Conservation (phyloP, 2,113 vertebrate genomes). For the Lasiurus borealis region DNA sequence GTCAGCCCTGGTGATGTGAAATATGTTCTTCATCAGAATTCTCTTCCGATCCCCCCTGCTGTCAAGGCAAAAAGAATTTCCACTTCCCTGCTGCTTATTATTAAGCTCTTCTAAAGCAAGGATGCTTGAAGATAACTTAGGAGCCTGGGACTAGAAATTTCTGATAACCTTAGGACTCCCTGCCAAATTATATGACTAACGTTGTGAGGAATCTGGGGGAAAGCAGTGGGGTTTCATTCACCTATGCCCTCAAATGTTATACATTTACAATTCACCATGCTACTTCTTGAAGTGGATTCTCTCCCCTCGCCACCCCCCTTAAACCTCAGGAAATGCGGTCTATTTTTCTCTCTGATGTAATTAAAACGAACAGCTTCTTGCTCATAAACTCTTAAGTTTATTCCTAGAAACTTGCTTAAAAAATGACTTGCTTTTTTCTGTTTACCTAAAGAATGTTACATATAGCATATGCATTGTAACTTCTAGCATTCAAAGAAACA, state of each 20-base stretch:
- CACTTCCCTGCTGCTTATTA: constrained; percentile 77
- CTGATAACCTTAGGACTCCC: constrained; percentile 84
- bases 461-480: not conserved
- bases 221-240: constrained; percentile 80
- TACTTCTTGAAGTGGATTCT: constrained; percentile 78
- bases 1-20: constrained; percentile 55
- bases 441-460: constrained; percentile 64
- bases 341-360: constrained; percentile 82
- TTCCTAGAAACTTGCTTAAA: constrained; percentile 73
- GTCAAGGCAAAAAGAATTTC: constrained; percentile 75
- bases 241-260: constrained; percentile 78
- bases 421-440: not conserved
- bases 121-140: constrained; percentile 71
- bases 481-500: constrained; percentile 53
- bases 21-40: constrained; percentile 59
- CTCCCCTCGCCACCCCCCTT: constrained; percentile 36
- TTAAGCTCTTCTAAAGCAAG: constrained; percentile 80
- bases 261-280: constrained; percentile 79
- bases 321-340: constrained; percentile 82
- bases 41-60: constrained; percentile 65
- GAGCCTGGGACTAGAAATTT: constrained; percentile 78
- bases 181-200: constrained; percentile 85
- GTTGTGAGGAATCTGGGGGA: constrained; percentile 69
- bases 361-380: constrained; percentile 78
- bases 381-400: constrained; percentile 66